phyloP scores from a whole-genome alignment of 1,140 invertebrate genomes.

The Euborellia annulipes region DNA sequence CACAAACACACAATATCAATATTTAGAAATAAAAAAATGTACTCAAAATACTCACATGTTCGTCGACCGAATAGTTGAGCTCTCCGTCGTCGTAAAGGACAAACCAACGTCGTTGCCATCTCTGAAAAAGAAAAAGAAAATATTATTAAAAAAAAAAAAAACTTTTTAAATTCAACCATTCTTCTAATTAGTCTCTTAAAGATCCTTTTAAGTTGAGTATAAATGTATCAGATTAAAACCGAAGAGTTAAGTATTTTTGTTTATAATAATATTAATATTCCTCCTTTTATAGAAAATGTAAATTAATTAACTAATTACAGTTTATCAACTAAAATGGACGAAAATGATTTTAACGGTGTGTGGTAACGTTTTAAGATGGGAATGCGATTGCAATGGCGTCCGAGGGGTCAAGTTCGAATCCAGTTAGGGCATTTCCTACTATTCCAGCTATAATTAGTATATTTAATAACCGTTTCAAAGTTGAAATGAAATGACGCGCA shows the following conservation, averaged over 20 bases:
- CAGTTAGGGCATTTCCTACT: neutral
- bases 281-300: neutral
- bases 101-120: conserved; percentile 95
- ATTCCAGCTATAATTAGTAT: no score
- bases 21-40: no score
- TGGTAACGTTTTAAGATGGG: neutral
- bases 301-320: no score
- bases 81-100: conserved; percentile 92
- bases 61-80: conserved; percentile 86
- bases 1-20: neutral
- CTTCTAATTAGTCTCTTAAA: no score
- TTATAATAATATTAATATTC: no score
- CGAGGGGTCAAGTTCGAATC: neutral
- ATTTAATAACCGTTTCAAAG: neutral
- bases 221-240: no score
- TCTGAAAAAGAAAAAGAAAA: conserved; percentile 47
- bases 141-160: neutral
- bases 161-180: no score
- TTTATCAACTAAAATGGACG: no score
- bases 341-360: no score
- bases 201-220: no score
- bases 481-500: neutral
- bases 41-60: conserved; percentile 72
- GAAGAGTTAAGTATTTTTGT: no score
- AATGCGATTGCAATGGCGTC: neutral